Percentiles rank a stretch among this genome's conserved stretches.
Evolutionary conservation across 2,113 vertebrate species (phyloP).

Genomic region (Vidua macroura): DNA sequence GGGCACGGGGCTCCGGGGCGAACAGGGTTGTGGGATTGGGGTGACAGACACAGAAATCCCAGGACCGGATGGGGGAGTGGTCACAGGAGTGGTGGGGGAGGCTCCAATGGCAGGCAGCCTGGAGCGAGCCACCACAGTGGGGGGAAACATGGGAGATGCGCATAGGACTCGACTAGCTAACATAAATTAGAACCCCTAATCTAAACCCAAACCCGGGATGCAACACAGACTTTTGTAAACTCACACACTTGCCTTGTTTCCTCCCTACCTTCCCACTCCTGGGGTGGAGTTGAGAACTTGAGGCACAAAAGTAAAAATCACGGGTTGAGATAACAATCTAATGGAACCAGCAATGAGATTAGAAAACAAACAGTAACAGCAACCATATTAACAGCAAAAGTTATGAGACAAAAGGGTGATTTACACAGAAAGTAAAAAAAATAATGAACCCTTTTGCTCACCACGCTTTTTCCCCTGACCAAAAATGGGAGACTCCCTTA

Average conservation of each 20-base stretch:
- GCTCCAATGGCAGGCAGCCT: too few relatives aligned
- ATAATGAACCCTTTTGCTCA: fast-evolving
- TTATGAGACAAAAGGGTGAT: not conserved
- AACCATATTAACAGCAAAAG: not conserved
- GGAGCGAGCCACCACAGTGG: too few relatives aligned
- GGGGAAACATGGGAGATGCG: too few relatives aligned
- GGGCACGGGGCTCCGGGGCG: too few relatives aligned
- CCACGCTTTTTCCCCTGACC: fast-evolving
- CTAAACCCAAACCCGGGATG: too few relatives aligned
- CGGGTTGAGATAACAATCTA: not conserved
- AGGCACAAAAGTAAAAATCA: not conserved
- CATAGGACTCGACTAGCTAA: too few relatives aligned
- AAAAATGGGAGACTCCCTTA: not conserved
- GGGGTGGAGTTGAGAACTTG: not conserved
- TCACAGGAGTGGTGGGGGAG: too few relatives aligned
- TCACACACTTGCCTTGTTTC: not conserved
- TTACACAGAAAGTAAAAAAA: not conserved
- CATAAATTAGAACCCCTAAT: too few relatives aligned
- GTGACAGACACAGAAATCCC: too few relatives aligned
- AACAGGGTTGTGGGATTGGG: too few relatives aligned
- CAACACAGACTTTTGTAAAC: not conserved
- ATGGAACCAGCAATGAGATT: not conserved
- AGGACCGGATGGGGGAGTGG: too few relatives aligned
- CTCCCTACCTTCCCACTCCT: not conserved
- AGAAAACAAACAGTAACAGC: not conserved